phyloP scores from a whole-genome alignment of 1,140 invertebrate species.

The Adoxophyes honmai region DNA sequence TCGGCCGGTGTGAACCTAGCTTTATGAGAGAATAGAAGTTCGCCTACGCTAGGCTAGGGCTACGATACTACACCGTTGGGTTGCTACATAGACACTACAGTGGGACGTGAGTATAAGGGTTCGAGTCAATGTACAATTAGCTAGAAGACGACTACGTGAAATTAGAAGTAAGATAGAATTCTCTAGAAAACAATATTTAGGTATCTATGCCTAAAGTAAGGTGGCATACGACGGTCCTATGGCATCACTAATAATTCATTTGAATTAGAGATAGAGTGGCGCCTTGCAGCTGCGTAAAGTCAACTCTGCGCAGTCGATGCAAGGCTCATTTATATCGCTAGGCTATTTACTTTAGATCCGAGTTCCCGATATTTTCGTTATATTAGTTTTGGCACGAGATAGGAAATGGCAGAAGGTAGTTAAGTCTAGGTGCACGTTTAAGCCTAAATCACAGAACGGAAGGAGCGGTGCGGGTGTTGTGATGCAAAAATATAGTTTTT shows the following conservation, averaged over 20 bases:
- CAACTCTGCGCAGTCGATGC: constrained; percentile 14
- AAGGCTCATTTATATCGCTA: constrained; percentile 8
- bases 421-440: constrained; percentile 57
- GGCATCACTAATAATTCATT: neutral
- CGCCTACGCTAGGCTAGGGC: neutral
- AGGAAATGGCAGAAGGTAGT: constrained; percentile 39
- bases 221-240: constrained; percentile 8
- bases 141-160: constrained; percentile 51
- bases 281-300: neutral
- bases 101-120: constrained; percentile 73
- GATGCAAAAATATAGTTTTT: constrained; percentile 70
- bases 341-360: constrained; percentile 19
- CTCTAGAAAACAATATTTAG: constrained; percentile 22
- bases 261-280: neutral
- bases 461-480: constrained; percentile 60
- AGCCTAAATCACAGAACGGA: constrained; percentile 74
- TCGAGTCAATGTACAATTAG: constrained; percentile 58
- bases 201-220: neutral
- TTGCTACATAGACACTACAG: constrained; percentile 42
- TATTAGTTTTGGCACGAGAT: constrained; percentile 67
- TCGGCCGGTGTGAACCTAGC: too few relatives aligned
- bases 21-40: too few relatives aligned
- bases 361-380: constrained; percentile 39
- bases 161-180: constrained; percentile 38
- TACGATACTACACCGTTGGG: neutral